A percentile compares a stretch with the other conserved stretches of the same genome.
Conservation (phyloP, 2,113 vertebrate genomes). For the Sciurus niger region DNA sequence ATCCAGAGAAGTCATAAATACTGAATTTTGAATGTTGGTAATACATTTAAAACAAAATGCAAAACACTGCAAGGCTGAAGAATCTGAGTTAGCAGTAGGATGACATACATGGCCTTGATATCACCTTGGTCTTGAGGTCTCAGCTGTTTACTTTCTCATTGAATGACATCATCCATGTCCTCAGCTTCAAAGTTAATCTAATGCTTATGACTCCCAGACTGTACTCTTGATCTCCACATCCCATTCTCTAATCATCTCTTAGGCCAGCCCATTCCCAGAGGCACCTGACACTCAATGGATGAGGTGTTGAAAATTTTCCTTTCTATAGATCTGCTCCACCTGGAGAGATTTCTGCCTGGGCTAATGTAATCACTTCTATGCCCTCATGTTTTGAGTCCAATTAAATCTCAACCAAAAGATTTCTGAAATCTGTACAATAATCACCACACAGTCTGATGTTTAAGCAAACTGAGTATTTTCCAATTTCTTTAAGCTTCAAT, state of each 20-base stretch:
- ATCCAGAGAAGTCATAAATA: not conserved
- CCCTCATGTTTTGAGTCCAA: not conserved
- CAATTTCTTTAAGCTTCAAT: not conserved
- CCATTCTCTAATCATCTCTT: not conserved
- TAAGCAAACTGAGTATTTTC: not conserved
- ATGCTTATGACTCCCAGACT: not conserved
- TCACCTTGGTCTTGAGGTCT: not conserved
- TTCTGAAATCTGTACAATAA: slow-evolving; percentile 27
- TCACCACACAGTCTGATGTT: not conserved
- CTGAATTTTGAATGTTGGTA: not conserved
- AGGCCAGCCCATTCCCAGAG: not conserved
- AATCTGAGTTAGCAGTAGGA: not conserved
- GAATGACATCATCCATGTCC: not conserved
- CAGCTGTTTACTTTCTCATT: not conserved
- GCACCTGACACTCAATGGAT: not conserved
- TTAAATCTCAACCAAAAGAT: not conserved
- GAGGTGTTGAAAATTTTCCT: not conserved
- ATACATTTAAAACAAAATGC: not conserved
- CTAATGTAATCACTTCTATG: not conserved
- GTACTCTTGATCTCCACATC: not conserved
- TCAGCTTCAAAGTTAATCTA: not conserved
- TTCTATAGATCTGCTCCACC: not conserved
- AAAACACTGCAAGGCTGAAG: not conserved
- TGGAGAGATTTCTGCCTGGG: too few relatives aligned
- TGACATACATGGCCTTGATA: not conserved